These are phyloP conservation scores for Galaxea fascicularis DNA, from an alignment of 92 coral and sea anemone genomes.

Conservation along the genomic window DNA sequence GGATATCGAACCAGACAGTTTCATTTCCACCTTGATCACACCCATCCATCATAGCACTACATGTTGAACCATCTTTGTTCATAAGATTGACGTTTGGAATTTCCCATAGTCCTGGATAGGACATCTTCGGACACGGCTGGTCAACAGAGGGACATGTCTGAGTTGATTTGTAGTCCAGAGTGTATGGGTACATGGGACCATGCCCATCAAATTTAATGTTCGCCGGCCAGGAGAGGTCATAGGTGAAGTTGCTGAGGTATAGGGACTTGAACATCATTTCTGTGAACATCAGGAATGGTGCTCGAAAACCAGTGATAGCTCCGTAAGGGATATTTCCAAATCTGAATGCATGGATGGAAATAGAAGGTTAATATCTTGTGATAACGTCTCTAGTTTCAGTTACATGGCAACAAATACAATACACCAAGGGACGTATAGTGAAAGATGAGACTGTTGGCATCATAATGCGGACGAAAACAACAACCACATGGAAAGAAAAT, in stretches of 20 bases:
- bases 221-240: slow-evolving; percentile 89
- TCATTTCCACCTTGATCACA: slow-evolving; percentile 69
- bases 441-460: too few species aligned
- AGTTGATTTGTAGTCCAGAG: slow-evolving; percentile 77
- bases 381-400: background rate
- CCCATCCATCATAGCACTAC: slow-evolving; percentile 87
- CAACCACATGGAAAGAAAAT: too few species aligned
- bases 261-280: slow-evolving; percentile 80
- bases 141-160: slow-evolving; percentile 69
- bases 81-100: slow-evolving; percentile 79
- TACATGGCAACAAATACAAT: background rate
- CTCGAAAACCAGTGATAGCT: slow-evolving; percentile 27
- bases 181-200: slow-evolving; percentile 86
- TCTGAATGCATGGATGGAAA: slow-evolving; percentile 12
- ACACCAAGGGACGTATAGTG: too few species aligned
- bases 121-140: slow-evolving; percentile 67
- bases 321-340: slow-evolving; percentile 39
- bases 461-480: too few species aligned
- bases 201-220: slow-evolving; percentile 49
- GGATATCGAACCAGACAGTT: slow-evolving; percentile 68
- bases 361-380: background rate
- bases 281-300: slow-evolving; percentile 60
- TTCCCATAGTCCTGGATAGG: slow-evolving; percentile 90
- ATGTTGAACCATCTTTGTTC: slow-evolving; percentile 76
- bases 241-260: slow-evolving; percentile 64